Conservation (phyloP, 2,888 invertebrate species). For the Polyploca ridens region DNA sequence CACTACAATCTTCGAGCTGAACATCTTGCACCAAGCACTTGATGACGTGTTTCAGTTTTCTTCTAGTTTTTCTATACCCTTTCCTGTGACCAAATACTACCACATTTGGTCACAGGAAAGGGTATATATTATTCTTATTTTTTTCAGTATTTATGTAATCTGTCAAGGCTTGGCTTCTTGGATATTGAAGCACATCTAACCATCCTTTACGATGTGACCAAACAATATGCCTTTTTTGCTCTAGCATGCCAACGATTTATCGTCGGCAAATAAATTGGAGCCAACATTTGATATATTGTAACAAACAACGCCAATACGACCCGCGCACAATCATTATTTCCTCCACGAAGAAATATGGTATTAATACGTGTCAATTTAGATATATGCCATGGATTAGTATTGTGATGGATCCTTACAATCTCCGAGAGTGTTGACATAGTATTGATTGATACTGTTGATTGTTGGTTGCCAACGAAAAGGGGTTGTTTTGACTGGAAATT, state of each 20-base stretch:
- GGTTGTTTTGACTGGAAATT: too few species aligned
- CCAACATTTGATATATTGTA: slow-evolving; percentile 9
- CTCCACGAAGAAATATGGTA: slow-evolving; percentile 11
- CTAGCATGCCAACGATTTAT: slow-evolving; percentile 1
- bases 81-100: too few species aligned
- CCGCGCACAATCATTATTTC: slow-evolving; percentile 10
- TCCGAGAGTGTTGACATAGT: background rate
- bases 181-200: too few species aligned
- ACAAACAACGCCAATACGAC: slow-evolving; percentile 4
- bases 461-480: too few species aligned
- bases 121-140: too few species aligned
- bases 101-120: too few species aligned
- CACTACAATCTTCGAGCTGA: too few species aligned
- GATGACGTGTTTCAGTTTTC: too few species aligned
- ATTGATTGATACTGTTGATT: slow-evolving; percentile 5
- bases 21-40: too few species aligned
- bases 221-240: background rate
- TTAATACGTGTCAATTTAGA: slow-evolving; percentile 11
- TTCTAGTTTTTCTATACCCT: too few species aligned
- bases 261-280: slow-evolving; percentile 6
- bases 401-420: background rate
- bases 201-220: background rate
- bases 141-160: too few species aligned
- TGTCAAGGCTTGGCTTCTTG: too few species aligned
- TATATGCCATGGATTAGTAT: background rate